Conservation (phyloP, 2,113 vertebrate species). For the Nematolebias whitei region DNA sequence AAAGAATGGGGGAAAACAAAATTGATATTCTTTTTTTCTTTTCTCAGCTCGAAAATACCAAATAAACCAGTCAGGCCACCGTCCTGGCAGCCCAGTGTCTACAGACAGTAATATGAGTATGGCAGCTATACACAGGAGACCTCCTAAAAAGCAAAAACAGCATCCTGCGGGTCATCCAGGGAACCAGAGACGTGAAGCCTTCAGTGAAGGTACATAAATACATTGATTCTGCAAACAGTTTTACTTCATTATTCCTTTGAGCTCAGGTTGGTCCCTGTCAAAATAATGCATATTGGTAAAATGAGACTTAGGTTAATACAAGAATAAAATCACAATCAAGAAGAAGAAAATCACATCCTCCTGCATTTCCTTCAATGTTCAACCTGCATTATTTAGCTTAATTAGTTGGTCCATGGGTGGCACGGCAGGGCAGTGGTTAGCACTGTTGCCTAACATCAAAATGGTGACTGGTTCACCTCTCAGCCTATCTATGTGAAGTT, state of each 20-base stretch:
- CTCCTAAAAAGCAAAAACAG: constrained; percentile 95
- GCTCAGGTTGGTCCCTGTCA: background rate
- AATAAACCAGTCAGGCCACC: constrained; percentile 86
- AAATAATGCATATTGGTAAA: background rate
- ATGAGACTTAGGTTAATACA: no score
- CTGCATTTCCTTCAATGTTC: no score
- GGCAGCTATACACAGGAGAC: constrained; percentile 91
- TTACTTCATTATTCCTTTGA: background rate
- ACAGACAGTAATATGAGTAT: constrained; percentile 97
- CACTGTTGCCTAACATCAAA: no score
- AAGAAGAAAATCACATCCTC: no score
- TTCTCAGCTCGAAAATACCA: constrained; percentile 90
- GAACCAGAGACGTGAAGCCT: constrained; percentile 91
- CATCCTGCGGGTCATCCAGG: constrained; percentile 84
- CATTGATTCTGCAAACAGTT: background rate
- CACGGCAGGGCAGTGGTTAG: no score
- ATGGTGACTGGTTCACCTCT: no score
- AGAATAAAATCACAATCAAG: no score
- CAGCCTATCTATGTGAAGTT: no score
- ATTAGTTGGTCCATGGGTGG: no score
- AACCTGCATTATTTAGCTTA: no score
- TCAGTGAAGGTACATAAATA: constrained; percentile 88
- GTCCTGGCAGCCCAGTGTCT: constrained; percentile 94
- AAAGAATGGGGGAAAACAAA: background rate
- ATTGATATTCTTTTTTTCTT: background rate